A percentile compares a stretch with the other conserved stretches of the same genome.
These are phyloP conservation scores for Epiblema foenella DNA, from an alignment of 2,888 invertebrate species.

Conservation along the genomic window DNA sequence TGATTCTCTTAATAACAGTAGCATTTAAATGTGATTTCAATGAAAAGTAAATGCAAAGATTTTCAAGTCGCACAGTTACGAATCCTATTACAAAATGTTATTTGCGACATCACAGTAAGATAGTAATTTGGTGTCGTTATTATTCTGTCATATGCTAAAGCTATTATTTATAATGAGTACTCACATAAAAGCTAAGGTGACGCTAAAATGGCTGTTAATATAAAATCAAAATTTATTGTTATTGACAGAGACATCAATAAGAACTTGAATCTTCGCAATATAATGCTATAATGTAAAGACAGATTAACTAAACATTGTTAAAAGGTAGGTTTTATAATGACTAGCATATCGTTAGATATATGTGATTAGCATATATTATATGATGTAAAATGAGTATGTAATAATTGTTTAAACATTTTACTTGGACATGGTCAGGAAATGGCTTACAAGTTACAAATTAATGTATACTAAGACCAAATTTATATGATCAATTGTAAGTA, in stretches of 20 bases:
- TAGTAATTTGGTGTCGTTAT: conserved; percentile 35
- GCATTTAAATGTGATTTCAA: too few relatives aligned
- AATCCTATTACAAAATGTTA: conserved; percentile 27
- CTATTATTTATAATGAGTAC: conserved; percentile 39
- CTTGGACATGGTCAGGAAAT: background rate
- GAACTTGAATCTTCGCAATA: background rate
- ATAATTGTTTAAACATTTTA: background rate
- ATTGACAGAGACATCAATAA: background rate
- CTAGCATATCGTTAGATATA: background rate
- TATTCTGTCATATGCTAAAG: conserved; percentile 33
- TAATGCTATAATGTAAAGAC: background rate
- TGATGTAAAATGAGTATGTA: background rate
- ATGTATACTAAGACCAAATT: too few relatives aligned
- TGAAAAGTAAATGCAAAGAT: conserved; percentile 17
- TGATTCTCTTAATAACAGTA: conserved; percentile 3
- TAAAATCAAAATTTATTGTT: conserved; percentile 20
- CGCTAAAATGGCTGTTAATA: conserved; percentile 12
- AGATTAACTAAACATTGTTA: background rate
- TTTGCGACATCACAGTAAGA: conserved; percentile 34
- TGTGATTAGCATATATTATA: too few relatives aligned
- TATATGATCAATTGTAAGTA: too few relatives aligned
- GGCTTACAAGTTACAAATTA: background rate
- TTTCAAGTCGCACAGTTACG: conserved; percentile 26
- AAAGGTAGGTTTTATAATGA: background rate
- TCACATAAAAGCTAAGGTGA: conserved; percentile 12